Evolutionary conservation across 2,888 invertebrate genomes (phyloP), one percentile per base, ranked within the genome.

Genomic region (Ellobium chinense): DNA sequence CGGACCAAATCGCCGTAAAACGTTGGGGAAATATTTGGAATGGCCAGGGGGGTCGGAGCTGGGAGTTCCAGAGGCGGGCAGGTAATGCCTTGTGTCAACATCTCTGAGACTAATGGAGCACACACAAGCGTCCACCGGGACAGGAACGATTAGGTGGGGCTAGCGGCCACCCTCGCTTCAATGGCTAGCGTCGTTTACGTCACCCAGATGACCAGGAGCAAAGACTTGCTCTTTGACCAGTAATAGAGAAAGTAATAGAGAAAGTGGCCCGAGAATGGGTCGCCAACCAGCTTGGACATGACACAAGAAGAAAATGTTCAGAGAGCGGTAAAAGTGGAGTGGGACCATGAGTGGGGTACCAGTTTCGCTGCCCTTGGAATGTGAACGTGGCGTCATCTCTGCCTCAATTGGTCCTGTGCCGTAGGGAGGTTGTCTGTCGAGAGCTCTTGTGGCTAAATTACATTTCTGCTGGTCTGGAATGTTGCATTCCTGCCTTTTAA

Each of bases 21-120:
- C 65, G 65, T 34, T 27, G 37, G 54, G 58, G 76, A 63, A 76
- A 76, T 76, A 76, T 76, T 76, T 76, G 54, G 29, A 66, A 54
- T 27, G n/a, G 76, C 76, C 21, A 7, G 60, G 60, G 60, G 54
- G n/a, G 60, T 27, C 60, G 60, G 60, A n/a, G 7, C 5, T 27
- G 12, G 12, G 14, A 27, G 46, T 18, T 46, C 46, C 46, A 18
- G 46, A 12, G 18, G 18, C 9, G 14, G n/a, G 60, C n/a, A 27
- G n/a, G 5, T 60, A 60, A 60, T 27, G 7, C 60, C 60, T 60
- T 60, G 60, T 27, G 60, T 60, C 60, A 60, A 60, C 60, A 60
- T n/a, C 9, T 7, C 14, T n/a, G 14, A 7, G 21, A 24, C 60
- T 60, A 60, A 60, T 60, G 60, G 60, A 60, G n/a, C 27, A 46